Evolutionary conservation across 2,888 invertebrate species (phyloP).

Genomic region (Norana najaformis): DNA sequence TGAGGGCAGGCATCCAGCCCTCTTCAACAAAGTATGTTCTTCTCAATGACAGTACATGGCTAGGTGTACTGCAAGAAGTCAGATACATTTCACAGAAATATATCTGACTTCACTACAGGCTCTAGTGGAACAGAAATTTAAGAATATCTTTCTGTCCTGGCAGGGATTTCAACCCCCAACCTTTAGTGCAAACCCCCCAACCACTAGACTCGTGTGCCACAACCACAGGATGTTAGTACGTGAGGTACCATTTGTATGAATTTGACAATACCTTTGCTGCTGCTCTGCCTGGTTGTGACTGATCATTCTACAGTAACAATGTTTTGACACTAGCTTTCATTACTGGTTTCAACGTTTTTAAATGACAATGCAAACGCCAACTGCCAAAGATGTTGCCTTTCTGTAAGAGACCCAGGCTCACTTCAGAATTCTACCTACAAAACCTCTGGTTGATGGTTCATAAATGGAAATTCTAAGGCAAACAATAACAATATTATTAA

Average conservation of each 20-base stretch:
- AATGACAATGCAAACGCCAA: neutral
- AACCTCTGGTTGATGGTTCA: neutral
- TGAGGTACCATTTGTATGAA: conserved; percentile 7
- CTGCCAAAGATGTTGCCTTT: neutral
- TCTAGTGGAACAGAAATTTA: neutral
- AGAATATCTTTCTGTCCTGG: neutral
- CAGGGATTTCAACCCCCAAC: neutral
- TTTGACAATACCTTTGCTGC: neutral
- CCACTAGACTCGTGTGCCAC: neutral
- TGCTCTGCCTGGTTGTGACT: neutral
- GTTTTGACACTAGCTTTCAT: neutral
- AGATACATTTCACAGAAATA: no score
- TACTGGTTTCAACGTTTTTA: neutral
- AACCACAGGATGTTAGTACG: neutral
- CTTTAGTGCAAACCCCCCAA: neutral
- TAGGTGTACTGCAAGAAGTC: no score
- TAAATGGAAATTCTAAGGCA: neutral
- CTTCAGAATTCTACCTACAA: neutral
- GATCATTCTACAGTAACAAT: conserved; percentile 13
- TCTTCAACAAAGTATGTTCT: neutral
- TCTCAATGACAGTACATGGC: neutral
- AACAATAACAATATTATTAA: neutral
- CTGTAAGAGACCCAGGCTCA: neutral
- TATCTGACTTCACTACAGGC: neutral
- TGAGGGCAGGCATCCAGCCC: neutral